phyloP scores from a whole-genome alignment of 2,888 invertebrate species.

The Campaea margaritaria region DNA sequence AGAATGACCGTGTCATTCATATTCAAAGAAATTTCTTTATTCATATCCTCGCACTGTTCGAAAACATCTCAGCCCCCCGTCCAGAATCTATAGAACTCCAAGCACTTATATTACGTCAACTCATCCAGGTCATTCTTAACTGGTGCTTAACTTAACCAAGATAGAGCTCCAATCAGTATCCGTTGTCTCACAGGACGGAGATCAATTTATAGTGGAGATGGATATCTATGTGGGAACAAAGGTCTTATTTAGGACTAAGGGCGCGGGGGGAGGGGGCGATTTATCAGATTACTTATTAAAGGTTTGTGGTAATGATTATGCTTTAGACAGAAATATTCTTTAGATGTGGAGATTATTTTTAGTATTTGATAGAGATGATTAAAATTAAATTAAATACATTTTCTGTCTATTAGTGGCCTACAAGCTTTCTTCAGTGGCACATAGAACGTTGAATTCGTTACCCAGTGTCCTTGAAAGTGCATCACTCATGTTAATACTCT shows the following conservation, averaged over 20 bases:
- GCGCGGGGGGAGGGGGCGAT: too few relatives aligned
- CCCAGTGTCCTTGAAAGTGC: too few relatives aligned
- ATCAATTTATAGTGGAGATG: constrained; percentile 17
- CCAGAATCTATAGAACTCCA: constrained; percentile 11
- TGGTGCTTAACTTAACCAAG: constrained; percentile 11
- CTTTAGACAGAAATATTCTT: too few relatives aligned
- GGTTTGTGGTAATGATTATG: too few relatives aligned
- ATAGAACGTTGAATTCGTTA: too few relatives aligned
- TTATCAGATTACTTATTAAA: too few relatives aligned
- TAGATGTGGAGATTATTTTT: too few relatives aligned
- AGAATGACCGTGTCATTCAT: constrained; percentile 1
- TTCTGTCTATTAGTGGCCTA: too few relatives aligned
- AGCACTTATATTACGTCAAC: neutral
- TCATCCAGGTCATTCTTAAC: neutral
- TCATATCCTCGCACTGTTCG: constrained; percentile 7
- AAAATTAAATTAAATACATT: too few relatives aligned
- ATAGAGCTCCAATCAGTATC: constrained; percentile 10
- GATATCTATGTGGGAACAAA: neutral
- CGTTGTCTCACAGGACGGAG: constrained; percentile 8
- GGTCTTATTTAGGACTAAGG: neutral
- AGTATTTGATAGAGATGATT: too few relatives aligned
- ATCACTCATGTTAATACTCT: too few relatives aligned
- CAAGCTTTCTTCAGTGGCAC: too few relatives aligned
- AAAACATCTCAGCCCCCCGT: constrained; percentile 16
- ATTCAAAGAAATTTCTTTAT: constrained; percentile 13